These are phyloP conservation scores for Sturmia bella DNA, from an alignment of 2,888 invertebrate species.

Conservation along the genomic window DNA sequence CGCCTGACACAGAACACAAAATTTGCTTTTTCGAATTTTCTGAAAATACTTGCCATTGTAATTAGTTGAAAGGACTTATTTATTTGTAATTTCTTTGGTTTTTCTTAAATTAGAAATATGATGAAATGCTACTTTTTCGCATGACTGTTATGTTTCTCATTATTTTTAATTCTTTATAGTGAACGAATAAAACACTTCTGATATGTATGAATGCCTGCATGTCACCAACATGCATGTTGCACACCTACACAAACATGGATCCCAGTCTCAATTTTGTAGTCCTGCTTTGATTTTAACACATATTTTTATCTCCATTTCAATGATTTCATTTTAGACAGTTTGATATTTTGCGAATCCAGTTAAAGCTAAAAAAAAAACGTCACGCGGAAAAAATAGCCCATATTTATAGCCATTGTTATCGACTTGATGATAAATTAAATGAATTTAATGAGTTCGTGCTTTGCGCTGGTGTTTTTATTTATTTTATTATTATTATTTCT, in stretches of 20 bases:
- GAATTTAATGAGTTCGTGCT: slow-evolving; percentile 66
- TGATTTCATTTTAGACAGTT: slow-evolving; percentile 64
- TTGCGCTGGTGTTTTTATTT: slow-evolving; percentile 56
- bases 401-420: slow-evolving; percentile 63
- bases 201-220: neutral
- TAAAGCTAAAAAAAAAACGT: slow-evolving; percentile 34
- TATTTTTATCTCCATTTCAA: slow-evolving; percentile 54
- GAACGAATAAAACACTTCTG: neutral
- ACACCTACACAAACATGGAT: slow-evolving; percentile 14
- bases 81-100: neutral
- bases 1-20: no score
- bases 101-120: no score
- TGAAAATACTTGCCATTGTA: no score
- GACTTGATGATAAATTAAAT: slow-evolving; percentile 65
- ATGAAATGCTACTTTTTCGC: no score
- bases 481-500: neutral
- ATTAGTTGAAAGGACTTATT: no score
- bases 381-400: slow-evolving; percentile 29
- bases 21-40: no score
- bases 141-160: no score
- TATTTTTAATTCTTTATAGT: neutral
- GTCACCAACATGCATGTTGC: slow-evolving; percentile 20
- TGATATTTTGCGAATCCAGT: slow-evolving; percentile 48
- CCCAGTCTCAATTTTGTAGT: slow-evolving; percentile 18
- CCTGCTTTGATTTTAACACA: slow-evolving; percentile 43